phyloP scores from a whole-genome alignment of 2,113 vertebrate genomes.

The Leucosticte australis region DNA sequence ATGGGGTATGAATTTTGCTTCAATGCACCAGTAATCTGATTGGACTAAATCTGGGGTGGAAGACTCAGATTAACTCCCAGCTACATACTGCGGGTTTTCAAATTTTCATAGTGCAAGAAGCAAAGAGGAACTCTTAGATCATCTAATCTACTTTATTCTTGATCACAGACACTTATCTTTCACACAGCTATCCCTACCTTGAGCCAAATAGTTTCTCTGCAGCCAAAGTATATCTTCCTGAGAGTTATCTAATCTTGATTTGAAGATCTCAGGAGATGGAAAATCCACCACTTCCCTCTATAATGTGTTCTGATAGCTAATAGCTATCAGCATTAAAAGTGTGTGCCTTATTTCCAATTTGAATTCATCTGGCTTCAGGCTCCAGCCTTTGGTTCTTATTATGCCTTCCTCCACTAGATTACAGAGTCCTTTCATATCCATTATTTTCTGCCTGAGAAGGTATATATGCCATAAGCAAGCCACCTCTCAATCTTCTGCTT shows the following conservation, averaged over 20 bases:
- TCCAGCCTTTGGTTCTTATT: constrained; percentile 51
- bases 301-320: constrained; percentile 61
- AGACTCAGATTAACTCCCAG: constrained; percentile 15
- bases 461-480: constrained; percentile 45
- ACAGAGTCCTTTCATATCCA: constrained; percentile 45
- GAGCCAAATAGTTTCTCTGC: constrained; percentile 41
- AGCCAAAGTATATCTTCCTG: constrained; percentile 43
- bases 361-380: constrained; percentile 63
- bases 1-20: constrained; percentile 1
- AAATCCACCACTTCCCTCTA: constrained; percentile 49
- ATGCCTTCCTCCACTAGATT: constrained; percentile 59
- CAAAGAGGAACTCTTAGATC: constrained; percentile 14
- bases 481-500: constrained; percentile 50
- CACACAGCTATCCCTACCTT: constrained; percentile 34
- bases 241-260: constrained; percentile 55
- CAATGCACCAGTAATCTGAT: background rate
- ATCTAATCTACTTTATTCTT: constrained; percentile 49
- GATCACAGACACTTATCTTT: constrained; percentile 47
- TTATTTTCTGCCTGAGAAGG: constrained; percentile 57
- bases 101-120: constrained; percentile 11
- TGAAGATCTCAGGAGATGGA: constrained; percentile 59
- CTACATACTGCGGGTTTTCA: background rate
- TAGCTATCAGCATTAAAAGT: constrained; percentile 59
- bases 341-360: constrained; percentile 59
- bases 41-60: constrained; percentile 12